A percentile compares a stretch with the other conserved stretches of the same genome.
These are phyloP conservation scores for Acronicta leporina DNA, from an alignment of 2,888 invertebrate genomes.

Conservation along the genomic window DNA sequence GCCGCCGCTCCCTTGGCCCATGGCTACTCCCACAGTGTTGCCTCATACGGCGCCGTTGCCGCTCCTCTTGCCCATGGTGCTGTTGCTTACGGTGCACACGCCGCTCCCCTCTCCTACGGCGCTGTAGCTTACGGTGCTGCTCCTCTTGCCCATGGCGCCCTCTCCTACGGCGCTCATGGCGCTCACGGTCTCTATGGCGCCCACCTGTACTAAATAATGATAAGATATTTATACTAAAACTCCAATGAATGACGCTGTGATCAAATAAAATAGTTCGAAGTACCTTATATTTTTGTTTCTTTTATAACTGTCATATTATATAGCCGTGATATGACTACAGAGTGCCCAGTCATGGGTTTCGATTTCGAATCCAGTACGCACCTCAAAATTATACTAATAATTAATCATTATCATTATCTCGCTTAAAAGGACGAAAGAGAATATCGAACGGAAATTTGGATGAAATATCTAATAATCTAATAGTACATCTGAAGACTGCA, in stretches of 20 bases:
- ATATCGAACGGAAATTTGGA: no score
- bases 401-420: no score
- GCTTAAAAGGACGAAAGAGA: no score
- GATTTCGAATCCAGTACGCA: no score
- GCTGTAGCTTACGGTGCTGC: conserved; percentile 59
- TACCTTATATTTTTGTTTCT: conserved; percentile 30
- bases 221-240: conserved; percentile 44
- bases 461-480: no score
- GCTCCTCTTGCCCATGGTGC: conserved; percentile 53
- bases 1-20: conserved; percentile 62
- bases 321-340: no score
- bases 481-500: no score
- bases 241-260: conserved; percentile 49
- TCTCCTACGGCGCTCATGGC: conserved; percentile 47
- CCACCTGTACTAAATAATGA: conserved; percentile 44
- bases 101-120: conserved; percentile 48
- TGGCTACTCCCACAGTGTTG: conserved; percentile 61
- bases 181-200: conserved; percentile 32
- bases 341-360: no score
- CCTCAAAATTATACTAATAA: no score
- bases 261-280: conserved; percentile 48
- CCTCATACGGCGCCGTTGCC: conserved; percentile 58
- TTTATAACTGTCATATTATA: background rate
- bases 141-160: conserved; percentile 64
- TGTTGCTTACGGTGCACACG: conserved; percentile 42